phyloP scores from a whole-genome alignment of 2,113 vertebrate species.

The Donacobius atricapilla region DNA sequence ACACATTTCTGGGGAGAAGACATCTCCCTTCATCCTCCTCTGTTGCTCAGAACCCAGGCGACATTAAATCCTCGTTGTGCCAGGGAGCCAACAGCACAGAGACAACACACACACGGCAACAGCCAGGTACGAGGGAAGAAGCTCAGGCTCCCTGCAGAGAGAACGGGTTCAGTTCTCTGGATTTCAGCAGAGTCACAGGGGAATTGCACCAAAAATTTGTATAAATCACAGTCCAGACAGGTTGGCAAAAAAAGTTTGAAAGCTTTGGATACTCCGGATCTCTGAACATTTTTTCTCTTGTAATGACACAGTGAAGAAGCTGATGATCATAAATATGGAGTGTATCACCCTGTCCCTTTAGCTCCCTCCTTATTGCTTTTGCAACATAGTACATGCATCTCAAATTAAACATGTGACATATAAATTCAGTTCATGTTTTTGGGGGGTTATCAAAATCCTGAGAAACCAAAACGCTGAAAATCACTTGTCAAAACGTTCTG shows the following conservation, averaged over 20 bases:
- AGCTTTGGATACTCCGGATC: neutral
- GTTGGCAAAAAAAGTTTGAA: neutral
- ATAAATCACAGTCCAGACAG: neutral
- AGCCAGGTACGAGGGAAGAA: neutral
- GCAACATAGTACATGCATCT: slow-evolving; percentile 4
- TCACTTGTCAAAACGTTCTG: slow-evolving; percentile 54
- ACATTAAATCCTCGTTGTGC: neutral
- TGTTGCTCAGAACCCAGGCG: accelerated
- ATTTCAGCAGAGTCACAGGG: neutral
- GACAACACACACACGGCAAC: neutral
- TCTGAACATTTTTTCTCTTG: neutral
- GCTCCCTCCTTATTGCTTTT: neutral
- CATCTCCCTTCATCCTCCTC: neutral
- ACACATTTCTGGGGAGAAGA: neutral
- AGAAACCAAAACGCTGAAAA: slow-evolving; percentile 36
- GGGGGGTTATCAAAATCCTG: slow-evolving; percentile 21
- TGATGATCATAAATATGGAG: slow-evolving; percentile 28
- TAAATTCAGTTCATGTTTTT: slow-evolving; percentile 29
- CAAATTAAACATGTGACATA: slow-evolving; percentile 44
- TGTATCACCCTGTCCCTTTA: neutral
- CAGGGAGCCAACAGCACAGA: accelerated
- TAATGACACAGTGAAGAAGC: neutral
- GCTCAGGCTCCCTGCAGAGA: neutral
- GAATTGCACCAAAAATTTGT: neutral
- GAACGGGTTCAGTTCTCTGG: neutral